phyloP scores from a whole-genome alignment of 2,113 vertebrate genomes.

The Alethe diademata region DNA sequence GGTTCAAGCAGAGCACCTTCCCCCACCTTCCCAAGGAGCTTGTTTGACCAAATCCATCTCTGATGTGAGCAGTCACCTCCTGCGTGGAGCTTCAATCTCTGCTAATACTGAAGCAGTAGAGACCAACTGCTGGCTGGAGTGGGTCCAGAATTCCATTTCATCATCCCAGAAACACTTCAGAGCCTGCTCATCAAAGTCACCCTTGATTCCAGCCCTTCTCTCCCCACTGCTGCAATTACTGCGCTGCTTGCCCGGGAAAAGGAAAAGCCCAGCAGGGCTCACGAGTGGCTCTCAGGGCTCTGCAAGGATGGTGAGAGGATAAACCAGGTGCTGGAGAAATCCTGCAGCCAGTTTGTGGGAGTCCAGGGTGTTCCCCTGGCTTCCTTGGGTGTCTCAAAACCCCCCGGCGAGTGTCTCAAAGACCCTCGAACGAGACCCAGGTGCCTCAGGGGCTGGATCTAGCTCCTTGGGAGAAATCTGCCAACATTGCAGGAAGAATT shows the following conservation, averaged over 20 bases:
- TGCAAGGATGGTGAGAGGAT: neutral
- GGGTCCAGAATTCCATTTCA: neutral
- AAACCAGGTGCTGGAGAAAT: neutral
- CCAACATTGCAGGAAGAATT: no score
- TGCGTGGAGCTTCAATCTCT: neutral
- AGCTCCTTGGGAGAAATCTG: no score
- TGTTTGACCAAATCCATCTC: neutral
- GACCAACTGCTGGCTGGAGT: constrained; percentile 8
- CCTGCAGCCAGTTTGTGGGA: neutral
- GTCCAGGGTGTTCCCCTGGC: no score
- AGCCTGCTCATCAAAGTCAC: neutral
- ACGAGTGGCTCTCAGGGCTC: neutral
- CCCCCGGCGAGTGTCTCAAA: no score
- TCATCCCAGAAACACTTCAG: neutral
- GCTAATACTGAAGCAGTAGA: neutral
- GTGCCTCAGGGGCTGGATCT: no score
- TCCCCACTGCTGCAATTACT: neutral
- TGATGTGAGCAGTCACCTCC: neutral
- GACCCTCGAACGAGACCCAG: no score
- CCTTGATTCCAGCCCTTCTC: neutral
- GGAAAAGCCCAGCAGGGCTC: neutral
- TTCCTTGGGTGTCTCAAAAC: no score
- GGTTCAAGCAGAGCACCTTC: neutral
- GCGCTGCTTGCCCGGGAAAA: accelerated
- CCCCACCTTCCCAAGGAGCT: neutral